Evolutionary conservation across 2,113 vertebrate species (phyloP).

Genomic region (Hirundichthys speculiger): DNA sequence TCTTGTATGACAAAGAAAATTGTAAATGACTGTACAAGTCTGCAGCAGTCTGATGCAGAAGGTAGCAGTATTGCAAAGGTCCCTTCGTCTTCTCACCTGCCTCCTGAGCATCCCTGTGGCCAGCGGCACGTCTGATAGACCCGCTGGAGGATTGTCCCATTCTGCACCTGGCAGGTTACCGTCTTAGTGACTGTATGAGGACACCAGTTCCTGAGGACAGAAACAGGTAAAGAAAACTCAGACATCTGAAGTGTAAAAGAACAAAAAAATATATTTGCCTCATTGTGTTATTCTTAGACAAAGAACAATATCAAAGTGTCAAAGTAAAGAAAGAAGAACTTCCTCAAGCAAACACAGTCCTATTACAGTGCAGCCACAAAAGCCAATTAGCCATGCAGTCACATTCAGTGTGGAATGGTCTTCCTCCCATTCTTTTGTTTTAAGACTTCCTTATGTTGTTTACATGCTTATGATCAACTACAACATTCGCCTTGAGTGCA

Average conservation of each 20-base stretch:
- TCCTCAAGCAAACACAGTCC: slow-evolving; percentile 9
- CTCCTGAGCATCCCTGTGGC: slow-evolving; percentile 89
- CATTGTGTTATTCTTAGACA: not conserved
- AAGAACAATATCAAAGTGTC: slow-evolving; percentile 5
- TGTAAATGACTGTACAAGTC: too few species aligned
- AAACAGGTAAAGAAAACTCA: not conserved
- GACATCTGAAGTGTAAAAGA: not conserved
- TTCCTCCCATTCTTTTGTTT: slow-evolving; percentile 46
- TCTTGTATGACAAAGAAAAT: too few species aligned
- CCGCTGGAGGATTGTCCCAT: slow-evolving; percentile 92
- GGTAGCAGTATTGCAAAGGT: too few species aligned
- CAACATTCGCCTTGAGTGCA: slow-evolving; percentile 51
- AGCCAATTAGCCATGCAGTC: slow-evolving; percentile 37
- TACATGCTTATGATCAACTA: slow-evolving; percentile 70
- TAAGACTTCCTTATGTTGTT: slow-evolving; percentile 70
- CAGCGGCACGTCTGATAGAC: slow-evolving; percentile 94
- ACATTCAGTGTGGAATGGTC: slow-evolving; percentile 18
- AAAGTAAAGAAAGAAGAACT: slow-evolving; percentile 11
- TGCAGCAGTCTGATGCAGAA: too few species aligned
- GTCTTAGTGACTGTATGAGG: slow-evolving; percentile 90
- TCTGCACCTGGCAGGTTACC: slow-evolving; percentile 92
- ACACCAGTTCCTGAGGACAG: slow-evolving; percentile 91
- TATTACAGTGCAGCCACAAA: slow-evolving; percentile 9
- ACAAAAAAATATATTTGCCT: not conserved
- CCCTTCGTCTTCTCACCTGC: slow-evolving; percentile 84